These are phyloP conservation scores for Listronotus bonariensis DNA, from an alignment of 1,140 invertebrate species.

Conservation along the genomic window DNA sequence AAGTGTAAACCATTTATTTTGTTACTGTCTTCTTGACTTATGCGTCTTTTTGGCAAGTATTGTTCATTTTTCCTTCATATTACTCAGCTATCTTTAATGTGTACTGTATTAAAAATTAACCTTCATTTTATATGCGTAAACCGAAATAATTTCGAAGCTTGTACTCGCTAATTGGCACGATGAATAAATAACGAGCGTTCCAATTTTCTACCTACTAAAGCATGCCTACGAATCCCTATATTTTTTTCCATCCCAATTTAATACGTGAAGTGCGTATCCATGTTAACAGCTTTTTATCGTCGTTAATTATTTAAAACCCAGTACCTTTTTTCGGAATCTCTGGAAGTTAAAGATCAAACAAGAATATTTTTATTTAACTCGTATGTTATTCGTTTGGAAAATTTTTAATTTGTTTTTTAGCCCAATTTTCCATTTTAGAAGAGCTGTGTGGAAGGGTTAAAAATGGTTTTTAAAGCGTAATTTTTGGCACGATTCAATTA, in stretches of 20 bases:
- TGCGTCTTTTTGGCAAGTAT: too few species aligned
- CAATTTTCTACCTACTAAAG: constrained; percentile 1
- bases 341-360: not conserved
- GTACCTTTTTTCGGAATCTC: not conserved
- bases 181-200: constrained; percentile 14
- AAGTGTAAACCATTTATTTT: too few species aligned
- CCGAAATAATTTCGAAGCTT: not conserved
- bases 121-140: not conserved
- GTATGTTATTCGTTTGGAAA: constrained; percentile 2
- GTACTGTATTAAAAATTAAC: not conserved
- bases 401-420: too few species aligned
- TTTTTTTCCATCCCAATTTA: constrained; percentile 9
- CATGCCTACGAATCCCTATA: not conserved
- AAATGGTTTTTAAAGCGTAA: too few species aligned
- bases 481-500: too few species aligned
- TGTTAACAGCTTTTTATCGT: constrained; percentile 9
- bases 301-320: constrained; percentile 7
- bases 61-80: too few species aligned
- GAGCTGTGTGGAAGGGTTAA: too few species aligned
- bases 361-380: constrained; percentile 1
- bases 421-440: too few species aligned
- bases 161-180: constrained; percentile 5
- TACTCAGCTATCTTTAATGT: too few species aligned
- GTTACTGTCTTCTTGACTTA: too few species aligned
- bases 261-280: constrained; percentile 4